Evolutionary conservation across 2,888 invertebrate species (phyloP).

Genomic region (Penaeus monodon): DNA sequence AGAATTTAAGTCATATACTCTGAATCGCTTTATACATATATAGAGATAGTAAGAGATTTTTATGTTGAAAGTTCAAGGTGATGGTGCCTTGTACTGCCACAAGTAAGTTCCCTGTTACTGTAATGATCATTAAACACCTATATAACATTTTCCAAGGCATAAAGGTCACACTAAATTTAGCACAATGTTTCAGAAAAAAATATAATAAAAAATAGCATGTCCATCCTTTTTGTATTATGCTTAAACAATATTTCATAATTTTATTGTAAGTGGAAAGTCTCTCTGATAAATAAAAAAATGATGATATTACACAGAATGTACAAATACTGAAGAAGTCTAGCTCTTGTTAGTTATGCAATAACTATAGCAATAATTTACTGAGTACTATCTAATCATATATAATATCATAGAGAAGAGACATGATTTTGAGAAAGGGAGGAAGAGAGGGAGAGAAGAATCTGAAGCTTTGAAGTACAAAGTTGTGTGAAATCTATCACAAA

Average conservation of each 20-base stretch:
- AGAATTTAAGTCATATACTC: conserved; percentile 1
- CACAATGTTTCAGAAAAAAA: not conserved
- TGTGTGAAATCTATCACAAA: conserved; percentile 29
- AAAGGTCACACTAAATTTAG: conserved; percentile 25
- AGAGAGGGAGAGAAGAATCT: not conserved
- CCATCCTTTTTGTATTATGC: not conserved
- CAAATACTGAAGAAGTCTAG: too few species aligned
- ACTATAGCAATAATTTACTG: conserved; percentile 14
- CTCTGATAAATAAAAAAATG: too few species aligned
- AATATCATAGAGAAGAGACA: not conserved
- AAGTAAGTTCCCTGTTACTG: not conserved
- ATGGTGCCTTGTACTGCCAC: conserved; percentile 8
- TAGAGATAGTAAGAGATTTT: not conserved
- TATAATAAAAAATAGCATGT: conserved; percentile 2
- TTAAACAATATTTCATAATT: not conserved
- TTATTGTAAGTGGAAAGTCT: too few species aligned
- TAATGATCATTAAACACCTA: conserved; percentile 22
- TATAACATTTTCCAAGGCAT: conserved; percentile 6
- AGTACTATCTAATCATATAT: not conserved
- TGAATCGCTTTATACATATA: conserved; percentile 1
- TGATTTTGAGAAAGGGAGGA: not conserved
- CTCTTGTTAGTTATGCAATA: not conserved
- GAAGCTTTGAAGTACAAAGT: conserved; percentile 8
- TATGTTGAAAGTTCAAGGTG: not conserved
- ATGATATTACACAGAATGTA: too few species aligned